A percentile compares a stretch with the other conserved stretches of the same genome.
phyloP scores from a whole-genome alignment of 2,797 vertebrate species.

The Enteromius argenteus region DNA sequence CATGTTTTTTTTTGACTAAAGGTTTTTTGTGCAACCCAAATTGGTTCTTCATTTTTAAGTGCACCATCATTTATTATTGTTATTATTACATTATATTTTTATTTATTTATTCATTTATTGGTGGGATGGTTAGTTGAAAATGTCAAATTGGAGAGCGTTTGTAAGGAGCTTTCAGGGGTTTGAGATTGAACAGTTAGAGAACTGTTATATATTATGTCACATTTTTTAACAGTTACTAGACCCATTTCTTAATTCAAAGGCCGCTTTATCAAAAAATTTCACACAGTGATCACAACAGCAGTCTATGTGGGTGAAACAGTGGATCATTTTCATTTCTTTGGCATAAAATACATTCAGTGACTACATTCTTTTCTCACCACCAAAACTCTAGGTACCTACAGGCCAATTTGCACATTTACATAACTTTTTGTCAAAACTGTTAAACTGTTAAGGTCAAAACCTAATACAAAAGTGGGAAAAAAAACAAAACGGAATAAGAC shows the following conservation, averaged over 20 bases:
- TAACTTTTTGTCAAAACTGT: background rate
- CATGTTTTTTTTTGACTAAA: too few relatives aligned
- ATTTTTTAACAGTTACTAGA: background rate
- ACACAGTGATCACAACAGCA: background rate
- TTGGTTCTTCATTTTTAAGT: too few relatives aligned
- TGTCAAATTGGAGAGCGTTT: background rate
- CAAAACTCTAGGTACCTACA: background rate
- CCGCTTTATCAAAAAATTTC: background rate
- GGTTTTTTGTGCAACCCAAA: too few relatives aligned
- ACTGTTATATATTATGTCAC: background rate
- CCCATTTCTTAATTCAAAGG: background rate
- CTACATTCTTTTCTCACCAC: background rate
- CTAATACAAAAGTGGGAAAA: background rate
- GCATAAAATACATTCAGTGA: background rate
- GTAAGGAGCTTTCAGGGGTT: background rate
- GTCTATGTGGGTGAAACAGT: constrained; percentile 3
- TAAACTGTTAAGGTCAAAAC: too few relatives aligned
- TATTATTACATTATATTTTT: background rate
- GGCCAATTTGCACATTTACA: background rate
- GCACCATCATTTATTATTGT: too few relatives aligned
- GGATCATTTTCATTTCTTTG: background rate
- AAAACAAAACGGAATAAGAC: background rate
- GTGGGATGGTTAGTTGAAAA: background rate
- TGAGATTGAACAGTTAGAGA: background rate
- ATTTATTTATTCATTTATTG: background rate